Conservation (phyloP, 2,113 vertebrate species). For the Alexandromys fortis region DNA sequence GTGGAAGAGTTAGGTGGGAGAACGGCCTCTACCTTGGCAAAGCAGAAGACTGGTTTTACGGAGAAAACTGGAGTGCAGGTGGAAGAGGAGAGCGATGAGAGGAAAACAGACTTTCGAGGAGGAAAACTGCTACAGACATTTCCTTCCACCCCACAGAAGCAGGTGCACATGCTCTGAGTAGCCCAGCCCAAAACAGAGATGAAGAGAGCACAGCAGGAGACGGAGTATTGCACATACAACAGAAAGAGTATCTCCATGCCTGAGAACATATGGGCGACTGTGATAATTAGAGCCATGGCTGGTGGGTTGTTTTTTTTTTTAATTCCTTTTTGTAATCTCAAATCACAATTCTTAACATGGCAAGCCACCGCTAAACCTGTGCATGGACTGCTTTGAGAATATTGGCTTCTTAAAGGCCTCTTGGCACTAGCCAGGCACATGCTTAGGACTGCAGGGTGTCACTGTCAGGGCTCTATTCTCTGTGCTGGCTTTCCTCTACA, state of each 20-base stretch:
- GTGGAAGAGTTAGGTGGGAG: not conserved
- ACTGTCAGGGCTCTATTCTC: not conserved
- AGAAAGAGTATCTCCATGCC: slow-evolving; percentile 76
- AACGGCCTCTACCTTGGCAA: slow-evolving; percentile 6
- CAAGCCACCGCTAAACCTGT: slow-evolving; percentile 76
- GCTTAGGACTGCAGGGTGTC: not conserved
- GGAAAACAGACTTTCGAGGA: slow-evolving; percentile 53
- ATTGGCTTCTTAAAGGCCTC: slow-evolving; percentile 79
- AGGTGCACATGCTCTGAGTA: slow-evolving; percentile 59
- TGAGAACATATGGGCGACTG: slow-evolving; percentile 85
- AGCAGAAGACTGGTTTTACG: slow-evolving; percentile 45
- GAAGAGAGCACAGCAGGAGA: slow-evolving; percentile 68
- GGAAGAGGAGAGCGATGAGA: slow-evolving; percentile 48
- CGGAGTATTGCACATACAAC: slow-evolving; percentile 72
- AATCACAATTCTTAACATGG: slow-evolving; percentile 83
- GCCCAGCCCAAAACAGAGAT: slow-evolving; percentile 63
- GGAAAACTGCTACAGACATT: slow-evolving; percentile 49
- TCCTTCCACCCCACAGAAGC: slow-evolving; percentile 61
- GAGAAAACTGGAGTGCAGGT: slow-evolving; percentile 3
- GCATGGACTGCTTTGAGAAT: slow-evolving; percentile 12
- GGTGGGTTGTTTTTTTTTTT: slow-evolving; percentile 73
- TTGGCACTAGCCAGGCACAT: not conserved
- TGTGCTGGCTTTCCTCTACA: not conserved
- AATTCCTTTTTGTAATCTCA: slow-evolving; percentile 75
- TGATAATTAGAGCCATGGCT: slow-evolving; percentile 85